phyloP scores from a whole-genome alignment of 2,113 vertebrate species.

The Trogon melanurus region DNA sequence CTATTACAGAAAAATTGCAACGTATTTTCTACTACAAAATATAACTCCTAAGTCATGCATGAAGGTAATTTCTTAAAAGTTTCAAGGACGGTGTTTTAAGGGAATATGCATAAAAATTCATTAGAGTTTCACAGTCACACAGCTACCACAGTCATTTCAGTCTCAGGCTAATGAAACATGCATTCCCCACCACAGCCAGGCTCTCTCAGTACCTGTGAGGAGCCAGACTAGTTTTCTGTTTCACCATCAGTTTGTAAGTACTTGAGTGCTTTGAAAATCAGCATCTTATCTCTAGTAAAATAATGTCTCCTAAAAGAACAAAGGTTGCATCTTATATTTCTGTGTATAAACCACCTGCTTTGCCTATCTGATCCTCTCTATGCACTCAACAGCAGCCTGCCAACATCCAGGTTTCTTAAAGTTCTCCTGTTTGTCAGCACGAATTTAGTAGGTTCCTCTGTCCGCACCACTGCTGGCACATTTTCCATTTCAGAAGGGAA shows the following conservation, averaged over 20 bases:
- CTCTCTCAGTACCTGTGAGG: not conserved
- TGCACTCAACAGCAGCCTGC: not conserved
- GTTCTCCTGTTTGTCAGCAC: not conserved
- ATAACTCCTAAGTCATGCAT: not conserved
- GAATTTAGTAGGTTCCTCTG: not conserved
- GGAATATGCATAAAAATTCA: not conserved
- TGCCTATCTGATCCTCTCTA: not conserved
- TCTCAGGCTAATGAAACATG: not conserved
- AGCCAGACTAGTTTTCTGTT: slow-evolving; percentile 1
- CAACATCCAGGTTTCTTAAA: not conserved
- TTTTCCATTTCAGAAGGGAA: not conserved
- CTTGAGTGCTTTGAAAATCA: slow-evolving; percentile 33
- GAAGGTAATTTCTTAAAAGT: not conserved
- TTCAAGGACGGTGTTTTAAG: not conserved
- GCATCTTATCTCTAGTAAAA: slow-evolving; percentile 35
- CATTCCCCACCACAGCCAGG: not conserved
- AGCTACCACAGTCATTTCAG: not conserved
- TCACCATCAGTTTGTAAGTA: not conserved
- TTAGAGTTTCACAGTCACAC: not conserved
- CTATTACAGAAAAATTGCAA: not conserved
- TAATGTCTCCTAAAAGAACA: not conserved
- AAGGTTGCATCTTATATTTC: not conserved
- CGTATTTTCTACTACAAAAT: not conserved
- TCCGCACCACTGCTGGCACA: not conserved
- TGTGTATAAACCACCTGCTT: not conserved